phyloP scores from a whole-genome alignment of 2,797 vertebrate genomes.

The Graptemys geographica region DNA sequence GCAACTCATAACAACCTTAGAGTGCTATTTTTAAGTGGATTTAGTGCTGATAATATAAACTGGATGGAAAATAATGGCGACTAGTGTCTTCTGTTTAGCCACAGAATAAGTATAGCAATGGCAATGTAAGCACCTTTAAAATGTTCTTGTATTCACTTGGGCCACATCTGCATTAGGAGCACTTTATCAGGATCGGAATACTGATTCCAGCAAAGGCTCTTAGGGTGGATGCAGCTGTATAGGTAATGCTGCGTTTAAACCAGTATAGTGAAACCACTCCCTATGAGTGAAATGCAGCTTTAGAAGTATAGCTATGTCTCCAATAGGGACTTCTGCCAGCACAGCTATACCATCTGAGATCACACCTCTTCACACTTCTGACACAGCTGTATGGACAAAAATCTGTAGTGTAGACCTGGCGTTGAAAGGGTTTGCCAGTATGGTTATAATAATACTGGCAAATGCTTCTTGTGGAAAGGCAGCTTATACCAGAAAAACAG shows the following conservation, averaged over 20 bases:
- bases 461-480: background rate
- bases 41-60: background rate
- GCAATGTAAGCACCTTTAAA: background rate
- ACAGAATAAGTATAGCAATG: rapidly evolving
- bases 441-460: background rate
- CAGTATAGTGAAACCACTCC: background rate
- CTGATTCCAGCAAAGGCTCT: background rate
- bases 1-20: conserved; percentile 5
- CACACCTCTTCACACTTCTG: too few relatives aligned
- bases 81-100: background rate
- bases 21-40: conserved; percentile 43
- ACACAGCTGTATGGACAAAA: too few relatives aligned
- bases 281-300: background rate
- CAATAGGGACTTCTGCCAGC: background rate
- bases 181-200: background rate
- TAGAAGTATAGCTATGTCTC: background rate
- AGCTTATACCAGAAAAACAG: background rate
- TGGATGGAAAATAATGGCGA: background rate
- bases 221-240: background rate
- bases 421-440: background rate
- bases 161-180: background rate
- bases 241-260: background rate
- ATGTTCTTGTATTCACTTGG: background rate
- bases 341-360: too few relatives aligned
- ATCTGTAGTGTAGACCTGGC: background rate